Conservation (phyloP, 23 tunicate genomes). For the Halocynthia aurantium region DNA sequence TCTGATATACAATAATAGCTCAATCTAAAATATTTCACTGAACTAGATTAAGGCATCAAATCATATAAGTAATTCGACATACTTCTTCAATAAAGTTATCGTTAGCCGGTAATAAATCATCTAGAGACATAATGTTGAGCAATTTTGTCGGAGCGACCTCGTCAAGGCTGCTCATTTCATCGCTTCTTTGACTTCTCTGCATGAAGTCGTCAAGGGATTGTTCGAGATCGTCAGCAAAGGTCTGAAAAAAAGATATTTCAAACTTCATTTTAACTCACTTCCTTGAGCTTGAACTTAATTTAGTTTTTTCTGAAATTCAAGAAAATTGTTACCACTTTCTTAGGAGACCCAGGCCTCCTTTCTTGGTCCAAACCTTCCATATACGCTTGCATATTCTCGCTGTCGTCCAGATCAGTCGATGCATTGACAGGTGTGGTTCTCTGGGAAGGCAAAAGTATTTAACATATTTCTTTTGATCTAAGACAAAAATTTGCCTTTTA, state of each 20-base stretch:
- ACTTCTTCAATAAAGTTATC: constrained; percentile 17
- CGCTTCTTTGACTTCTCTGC: constrained; percentile 16
- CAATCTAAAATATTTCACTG: background rate
- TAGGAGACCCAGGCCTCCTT: too few relatives aligned
- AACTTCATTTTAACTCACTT: too few relatives aligned
- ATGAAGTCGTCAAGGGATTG: constrained; percentile 57
- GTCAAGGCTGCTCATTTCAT: constrained; percentile 45
- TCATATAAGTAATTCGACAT: background rate
- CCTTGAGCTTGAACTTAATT: too few relatives aligned
- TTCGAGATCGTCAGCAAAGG: constrained; percentile 52
- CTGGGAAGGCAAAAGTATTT: too few relatives aligned
- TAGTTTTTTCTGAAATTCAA: too few relatives aligned
- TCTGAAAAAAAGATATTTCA: background rate
- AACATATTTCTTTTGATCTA: too few relatives aligned
- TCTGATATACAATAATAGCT: background rate
- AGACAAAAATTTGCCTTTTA: too few relatives aligned
- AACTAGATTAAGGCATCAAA: background rate
- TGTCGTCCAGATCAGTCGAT: too few relatives aligned
- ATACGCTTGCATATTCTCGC: too few relatives aligned
- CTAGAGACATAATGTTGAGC: constrained; percentile 53
- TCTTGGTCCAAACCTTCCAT: too few relatives aligned
- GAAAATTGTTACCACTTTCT: too few relatives aligned
- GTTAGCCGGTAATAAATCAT: constrained; percentile 41
- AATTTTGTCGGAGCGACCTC: constrained; percentile 27
- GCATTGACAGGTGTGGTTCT: too few relatives aligned